Evolutionary conservation across 2,888 invertebrate species (phyloP), one percentile per base, ranked within the genome.

Genomic region (Tetheella fluctuosa): DNA sequence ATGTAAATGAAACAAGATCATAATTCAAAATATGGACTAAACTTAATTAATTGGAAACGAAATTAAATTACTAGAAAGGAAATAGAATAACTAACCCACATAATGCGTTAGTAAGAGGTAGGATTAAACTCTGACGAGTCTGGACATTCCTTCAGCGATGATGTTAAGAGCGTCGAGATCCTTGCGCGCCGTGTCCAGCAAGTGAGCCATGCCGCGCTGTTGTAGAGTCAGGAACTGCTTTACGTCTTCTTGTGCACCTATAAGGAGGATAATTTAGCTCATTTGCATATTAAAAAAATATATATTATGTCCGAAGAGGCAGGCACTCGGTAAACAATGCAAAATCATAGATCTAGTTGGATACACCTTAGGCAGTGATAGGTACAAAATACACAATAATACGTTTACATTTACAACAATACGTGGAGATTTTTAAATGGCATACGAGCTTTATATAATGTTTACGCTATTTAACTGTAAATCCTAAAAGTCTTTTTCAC

Each of bases 151-250:
- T 62, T 96, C 96, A n/a, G 95, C 94, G 65, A 98, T 97, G 37
- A 95, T 95, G 81, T 96, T 95, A 62, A 98, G 90, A 28, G 97
- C 96, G 59, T 96, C 95, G 64, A 97, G 84, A 84, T 98, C 98
- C 58, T 95, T 94, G 70, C 97, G 96, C 30, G 98, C 96, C 0
- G 97, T 97, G 61, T 96, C 95, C 65, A 98, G 95, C 23, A 99
- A 91, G 76, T 98, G 97, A 30, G 96, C 95, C 93, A 99, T 96
- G 0, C 98, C 98, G 64, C 96, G 96, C 82, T 99, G 98, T 80
- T 99, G 97, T 91, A 98, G 95, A 55, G 95, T 94, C 61, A 99
- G 88, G 86, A 98, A 97, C 91, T 97, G 94, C 69, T 95, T 95
- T 81, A 96, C 94, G 79, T 96, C 96, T 70, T 95, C 95, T 86